Percentiles rank a stretch among this genome's conserved stretches.
Evolutionary conservation across 2,888 invertebrate genomes (phyloP).

Genomic region (Drosophila niveifrons): DNA sequence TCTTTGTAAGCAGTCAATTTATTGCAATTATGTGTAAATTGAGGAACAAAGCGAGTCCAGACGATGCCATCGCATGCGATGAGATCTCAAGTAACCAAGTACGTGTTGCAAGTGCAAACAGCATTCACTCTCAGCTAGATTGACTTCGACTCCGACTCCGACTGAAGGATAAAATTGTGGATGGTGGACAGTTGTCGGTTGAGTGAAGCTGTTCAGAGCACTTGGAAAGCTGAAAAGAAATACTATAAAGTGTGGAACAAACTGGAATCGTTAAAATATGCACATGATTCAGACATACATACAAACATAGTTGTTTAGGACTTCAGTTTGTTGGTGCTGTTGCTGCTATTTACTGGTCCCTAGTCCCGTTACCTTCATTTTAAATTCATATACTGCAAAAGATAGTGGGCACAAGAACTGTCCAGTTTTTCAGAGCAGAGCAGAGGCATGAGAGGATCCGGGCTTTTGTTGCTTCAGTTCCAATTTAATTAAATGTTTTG

Average conservation of each 20-base stretch:
- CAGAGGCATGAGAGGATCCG: not conserved
- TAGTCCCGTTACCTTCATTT: constrained; percentile 57
- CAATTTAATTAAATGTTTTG: constrained; percentile 82
- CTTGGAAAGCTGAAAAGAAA: constrained; percentile 7
- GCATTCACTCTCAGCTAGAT: constrained; percentile 4
- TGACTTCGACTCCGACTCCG: not conserved
- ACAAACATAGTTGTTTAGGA: constrained; percentile 22
- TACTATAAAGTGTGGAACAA: constrained; percentile 9
- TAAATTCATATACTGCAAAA: constrained; percentile 64
- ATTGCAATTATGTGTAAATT: constrained; percentile 81
- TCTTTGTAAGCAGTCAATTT: constrained; percentile 60
- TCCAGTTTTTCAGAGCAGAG: constrained; percentile 21
- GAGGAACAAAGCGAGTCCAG: constrained; percentile 72
- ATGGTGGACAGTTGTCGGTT: constrained; percentile 23
- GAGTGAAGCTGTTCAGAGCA: constrained; percentile 23
- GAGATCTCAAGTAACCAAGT: constrained; percentile 45
- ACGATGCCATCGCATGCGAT: constrained; percentile 41
- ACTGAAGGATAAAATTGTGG: not conserved
- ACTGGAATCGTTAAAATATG: constrained; percentile 66
- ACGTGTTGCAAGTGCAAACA: constrained; percentile 28
- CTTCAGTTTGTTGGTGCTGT: not conserved
- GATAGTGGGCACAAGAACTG: constrained; percentile 19
- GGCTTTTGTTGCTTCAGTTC: constrained; percentile 50
- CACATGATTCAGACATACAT: constrained; percentile 66
- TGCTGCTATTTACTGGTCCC: not conserved